phyloP scores from a whole-genome alignment of 2,113 vertebrate species.

The human region GRCh38 chr1:78757501-78758000 shows the following conservation, averaged over 20 bases:
- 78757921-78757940: conserved; percentile 78
- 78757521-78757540: not conserved
- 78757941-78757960: conserved; percentile 83
- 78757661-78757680: not conserved
- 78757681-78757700: conserved; percentile 11
- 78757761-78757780: conserved; percentile 78
- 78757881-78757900: conserved; percentile 76
- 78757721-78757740: conserved; percentile 37
- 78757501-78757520: not conserved
- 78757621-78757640: not conserved
- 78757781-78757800: conserved; percentile 75
- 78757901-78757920: conserved; percentile 80
- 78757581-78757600: not conserved
- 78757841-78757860: conserved; percentile 75
- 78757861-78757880: conserved; percentile 76
- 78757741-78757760: conserved; percentile 69
- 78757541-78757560: not conserved
- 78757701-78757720: conserved; percentile 34
- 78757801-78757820: conserved; percentile 83
- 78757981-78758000: conserved; percentile 54
- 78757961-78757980: conserved; percentile 76
- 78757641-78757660: not conserved
- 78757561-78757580: not conserved
- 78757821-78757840: conserved; percentile 71
- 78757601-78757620: not conserved